phyloP scores from a whole-genome alignment of 2,888 invertebrate genomes.

The Aphodius sticticus region DNA sequence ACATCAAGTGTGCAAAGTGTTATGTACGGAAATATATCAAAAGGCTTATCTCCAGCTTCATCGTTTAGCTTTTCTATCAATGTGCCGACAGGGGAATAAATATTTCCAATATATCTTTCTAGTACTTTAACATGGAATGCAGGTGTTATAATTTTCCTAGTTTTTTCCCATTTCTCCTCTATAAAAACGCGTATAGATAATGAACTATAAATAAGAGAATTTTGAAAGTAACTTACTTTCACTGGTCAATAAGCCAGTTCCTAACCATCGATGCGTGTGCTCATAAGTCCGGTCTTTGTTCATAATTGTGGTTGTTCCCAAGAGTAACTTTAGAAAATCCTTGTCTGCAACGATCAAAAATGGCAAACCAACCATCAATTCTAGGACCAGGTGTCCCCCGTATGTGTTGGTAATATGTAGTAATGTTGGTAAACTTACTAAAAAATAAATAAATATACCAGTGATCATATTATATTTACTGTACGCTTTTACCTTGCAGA shows the following conservation, averaged over 20 bases:
- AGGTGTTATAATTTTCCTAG: slow-evolving; percentile 39
- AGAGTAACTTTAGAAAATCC: slow-evolving; percentile 17
- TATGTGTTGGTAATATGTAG: background rate
- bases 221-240: slow-evolving; percentile 33
- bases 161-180: slow-evolving; percentile 41
- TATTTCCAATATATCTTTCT: slow-evolving; percentile 39
- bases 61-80: slow-evolving; percentile 37
- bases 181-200: background rate
- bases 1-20: slow-evolving; percentile 44
- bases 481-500: no score
- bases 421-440: slow-evolving; percentile 8
- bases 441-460: background rate
- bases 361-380: background rate
- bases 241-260: slow-evolving; percentile 40
- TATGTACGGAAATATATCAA: slow-evolving; percentile 46
- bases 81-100: slow-evolving; percentile 35
- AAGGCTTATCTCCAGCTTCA: slow-evolving; percentile 35
- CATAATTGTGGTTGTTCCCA: slow-evolving; percentile 14
- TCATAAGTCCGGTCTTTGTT: slow-evolving; percentile 14
- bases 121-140: slow-evolving; percentile 43
- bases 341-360: slow-evolving; percentile 6
- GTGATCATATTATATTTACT: background rate
- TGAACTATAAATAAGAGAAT: background rate
- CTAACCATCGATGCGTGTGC: slow-evolving; percentile 38
- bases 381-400: background rate